phyloP scores from a whole-genome alignment of 2,888 invertebrate species.

The Hirtodrosophila alboralis region DNA sequence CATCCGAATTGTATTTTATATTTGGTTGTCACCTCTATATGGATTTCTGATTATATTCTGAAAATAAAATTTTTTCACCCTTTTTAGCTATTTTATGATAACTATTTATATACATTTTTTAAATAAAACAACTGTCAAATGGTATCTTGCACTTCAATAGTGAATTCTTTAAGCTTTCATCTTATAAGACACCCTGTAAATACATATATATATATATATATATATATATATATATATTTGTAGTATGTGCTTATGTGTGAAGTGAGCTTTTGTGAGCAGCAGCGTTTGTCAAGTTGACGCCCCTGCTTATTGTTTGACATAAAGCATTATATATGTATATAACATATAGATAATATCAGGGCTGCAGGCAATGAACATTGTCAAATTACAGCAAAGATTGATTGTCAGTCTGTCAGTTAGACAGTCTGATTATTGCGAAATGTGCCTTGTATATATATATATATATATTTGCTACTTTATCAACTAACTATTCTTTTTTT shows the following conservation, averaged over 20 bases:
- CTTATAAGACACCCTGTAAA: slow-evolving; percentile 23
- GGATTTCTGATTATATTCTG: no score
- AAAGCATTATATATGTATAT: slow-evolving; percentile 34
- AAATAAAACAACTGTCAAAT: not conserved
- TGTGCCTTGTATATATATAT: no score
- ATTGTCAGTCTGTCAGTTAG: slow-evolving; percentile 51
- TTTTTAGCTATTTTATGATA: not conserved
- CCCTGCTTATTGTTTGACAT: slow-evolving; percentile 52
- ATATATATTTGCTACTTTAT: slow-evolving; percentile 27
- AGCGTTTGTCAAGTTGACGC: slow-evolving; percentile 47
- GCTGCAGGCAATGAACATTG: slow-evolving; percentile 48
- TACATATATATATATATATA: slow-evolving; percentile 11
- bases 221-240: slow-evolving; percentile 2
- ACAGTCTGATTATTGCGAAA: slow-evolving; percentile 17
- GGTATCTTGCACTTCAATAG: not conserved
- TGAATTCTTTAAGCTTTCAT: not conserved
- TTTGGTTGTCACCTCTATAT: no score
- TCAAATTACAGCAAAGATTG: slow-evolving; percentile 61
- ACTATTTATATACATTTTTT: no score
- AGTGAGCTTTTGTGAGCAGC: slow-evolving; percentile 19
- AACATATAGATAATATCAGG: slow-evolving; percentile 23
- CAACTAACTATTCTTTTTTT: slow-evolving; percentile 28
- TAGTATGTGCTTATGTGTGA: slow-evolving; percentile 16
- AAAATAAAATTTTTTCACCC: no score
- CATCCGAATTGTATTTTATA: no score